Percentiles rank a stretch among this genome's conserved stretches.
These are phyloP conservation scores for Nebria brevicollis DNA, from an alignment of 2,888 invertebrate species.

Conservation along the genomic window DNA sequence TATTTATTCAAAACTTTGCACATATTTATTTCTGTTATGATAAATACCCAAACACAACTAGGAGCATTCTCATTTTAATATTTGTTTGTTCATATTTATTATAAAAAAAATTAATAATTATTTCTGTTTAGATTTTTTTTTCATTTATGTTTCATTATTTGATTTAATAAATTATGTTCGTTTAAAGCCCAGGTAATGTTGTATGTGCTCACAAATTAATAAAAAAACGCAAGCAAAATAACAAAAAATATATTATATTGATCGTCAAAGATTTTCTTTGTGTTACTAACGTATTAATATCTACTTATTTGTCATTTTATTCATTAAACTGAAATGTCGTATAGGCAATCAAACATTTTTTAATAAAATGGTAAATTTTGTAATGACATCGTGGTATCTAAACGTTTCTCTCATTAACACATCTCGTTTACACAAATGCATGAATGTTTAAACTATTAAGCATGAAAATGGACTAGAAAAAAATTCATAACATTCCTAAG, in stretches of 20 bases:
- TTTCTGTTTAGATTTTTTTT: slow-evolving; percentile 46
- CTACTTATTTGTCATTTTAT: not conserved
- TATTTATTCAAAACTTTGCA: not conserved
- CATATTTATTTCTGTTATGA: not conserved
- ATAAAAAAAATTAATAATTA: slow-evolving; percentile 47
- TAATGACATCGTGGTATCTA: not conserved
- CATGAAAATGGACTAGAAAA: not conserved
- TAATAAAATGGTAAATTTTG: not conserved
- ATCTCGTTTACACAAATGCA: not conserved
- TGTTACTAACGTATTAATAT: not conserved
- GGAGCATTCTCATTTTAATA: slow-evolving; percentile 55
- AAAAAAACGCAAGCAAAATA: slow-evolving; percentile 38
- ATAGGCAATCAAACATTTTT: not conserved
- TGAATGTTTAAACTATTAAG: not conserved
- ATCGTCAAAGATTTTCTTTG: not conserved
- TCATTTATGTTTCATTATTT: slow-evolving; percentile 21
- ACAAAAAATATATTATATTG: not conserved
- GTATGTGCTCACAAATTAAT: slow-evolving; percentile 44
- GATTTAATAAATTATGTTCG: slow-evolving; percentile 33
- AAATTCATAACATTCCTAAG: not conserved
- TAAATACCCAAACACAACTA: slow-evolving; percentile 48
- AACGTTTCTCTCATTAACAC: not conserved
- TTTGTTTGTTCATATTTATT: slow-evolving; percentile 45
- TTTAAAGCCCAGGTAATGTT: slow-evolving; percentile 49
- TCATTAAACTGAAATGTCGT: not conserved